Evolutionary conservation across 1,140 invertebrate species (phyloP), one percentile per base, ranked within the genome.

Genomic region (Papilio helenus): DNA sequence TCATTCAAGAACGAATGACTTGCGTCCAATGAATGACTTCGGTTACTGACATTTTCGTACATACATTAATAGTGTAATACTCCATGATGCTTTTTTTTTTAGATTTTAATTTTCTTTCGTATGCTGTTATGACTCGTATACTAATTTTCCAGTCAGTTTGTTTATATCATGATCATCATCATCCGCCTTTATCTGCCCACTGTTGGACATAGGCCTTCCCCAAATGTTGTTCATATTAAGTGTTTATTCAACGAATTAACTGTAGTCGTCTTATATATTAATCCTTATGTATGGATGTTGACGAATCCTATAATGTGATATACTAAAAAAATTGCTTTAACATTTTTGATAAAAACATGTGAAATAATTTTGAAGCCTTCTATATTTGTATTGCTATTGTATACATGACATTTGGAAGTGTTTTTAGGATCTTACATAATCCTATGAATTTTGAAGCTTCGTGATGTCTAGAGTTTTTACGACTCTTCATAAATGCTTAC

Each of bases 231-330:
- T 39, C 34, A 14, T 65, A 26, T 58, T n/a, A 55, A 55, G 44
- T 14, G 51, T 55, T 58, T 20, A 26, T 68, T 34, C 61, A 68
- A 34, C 61, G 61, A 68, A 26, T 55, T 65, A 73, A 81, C 49
- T 20, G 39, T 26, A 26, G 20, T 26, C 12, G n/a, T 20, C 12
- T 16, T n/a, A 61, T 26, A 61, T 61, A 26, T 5, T 18, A 26
- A 61, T 26, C 2, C 23, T 61, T 20, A 58, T 58, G 8, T 8
- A 18, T 29, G 61, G 26, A 34, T 29, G 10, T 68, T 68, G 26
- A 16, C 12, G 14, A 68, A 68, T 68, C 23, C 34, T 29, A 4
- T 10, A 68, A 68, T 68, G 61, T 68, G 14, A 68, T 68, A 26
- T 23, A 26, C 26, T 29, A 16, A 68, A 61, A 61, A 61, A 65